Base-by-base conservation (phyloP, 2,888 invertebrate species). In the Andricus curvator region DNA sequence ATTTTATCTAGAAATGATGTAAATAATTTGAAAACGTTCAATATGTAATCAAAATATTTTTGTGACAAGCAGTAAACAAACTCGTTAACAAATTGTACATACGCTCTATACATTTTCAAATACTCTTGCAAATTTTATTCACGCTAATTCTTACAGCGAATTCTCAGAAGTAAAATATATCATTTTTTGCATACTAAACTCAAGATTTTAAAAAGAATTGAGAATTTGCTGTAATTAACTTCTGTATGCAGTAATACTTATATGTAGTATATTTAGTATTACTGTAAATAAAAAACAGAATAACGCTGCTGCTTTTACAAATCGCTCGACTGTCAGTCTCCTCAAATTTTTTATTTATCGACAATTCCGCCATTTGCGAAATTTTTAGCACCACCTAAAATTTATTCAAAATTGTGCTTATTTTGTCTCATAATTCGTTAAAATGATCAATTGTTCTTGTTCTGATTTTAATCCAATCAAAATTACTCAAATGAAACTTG, bases 311-410 rank as follows among this genome's bases (percentile, higher is more conserved):
- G 80, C 79, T 78, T 83, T 81, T 83, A 82, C 83, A 83, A 84
- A 83, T 85, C 84, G 83, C 84, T 85, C 84, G 82, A 84, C 83
- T 81, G 82, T 84, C 85, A 85, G 83, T 84, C 82, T 83, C 84
- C 83, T 86, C 85, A 84, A 86, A 84, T 84, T 89, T 88, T 86
- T 85, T 85, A 85, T 89, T 86, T 86, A 84, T 90, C 88, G 87
- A 88, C 86, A 85, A 86, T 83, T 90, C 90, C 88, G 87, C 88
- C 90, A 90, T 90, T 88, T 87, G 84, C 83, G 86, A 88, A 89
- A 84, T 86, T 83, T 87, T 89, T 85, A 85, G 86, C 84, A 82
- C 84, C 33, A 56, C 20, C 22, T 22, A 17, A 78, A 56, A 13
- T 29, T 15, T 22, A 9, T 70, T 74, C n/a, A 13, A 67, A 78